A percentile compares a stretch with the other conserved stretches of the same genome.
phyloP scores from a whole-genome alignment of 2,797 vertebrate species.

The Eulemur mongoz region DNA sequence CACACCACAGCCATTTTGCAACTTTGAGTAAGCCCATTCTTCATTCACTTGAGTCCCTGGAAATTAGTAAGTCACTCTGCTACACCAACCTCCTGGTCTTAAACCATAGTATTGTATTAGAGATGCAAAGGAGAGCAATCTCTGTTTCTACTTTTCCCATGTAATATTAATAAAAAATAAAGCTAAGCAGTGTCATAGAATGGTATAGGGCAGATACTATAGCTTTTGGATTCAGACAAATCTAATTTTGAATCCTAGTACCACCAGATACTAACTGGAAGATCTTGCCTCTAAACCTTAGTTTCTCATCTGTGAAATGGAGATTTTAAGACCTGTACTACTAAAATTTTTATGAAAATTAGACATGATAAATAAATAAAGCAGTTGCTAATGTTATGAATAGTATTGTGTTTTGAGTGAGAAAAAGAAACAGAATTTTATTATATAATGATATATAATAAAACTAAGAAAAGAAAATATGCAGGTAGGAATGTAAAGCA shows the following conservation, averaged over 20 bases:
- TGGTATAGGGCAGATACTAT: background rate
- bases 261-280: background rate
- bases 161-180: background rate
- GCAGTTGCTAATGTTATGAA: background rate
- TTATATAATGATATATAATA: background rate
- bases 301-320: background rate
- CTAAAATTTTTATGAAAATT: background rate
- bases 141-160: background rate
- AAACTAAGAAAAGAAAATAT: constrained; percentile 41
- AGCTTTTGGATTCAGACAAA: background rate
- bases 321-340: background rate
- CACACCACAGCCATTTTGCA: background rate
- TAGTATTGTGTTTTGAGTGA: background rate
- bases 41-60: background rate
- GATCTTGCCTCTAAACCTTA: background rate
- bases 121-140: background rate
- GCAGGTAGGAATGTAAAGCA: background rate
- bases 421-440: constrained; percentile 15
- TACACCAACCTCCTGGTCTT: background rate
- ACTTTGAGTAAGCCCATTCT: background rate
- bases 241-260: background rate
- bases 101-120: background rate
- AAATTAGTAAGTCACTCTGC: background rate
- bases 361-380: background rate
- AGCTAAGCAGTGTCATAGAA: background rate